These are phyloP conservation scores for Forbesichthys agassizii DNA, from an alignment of 2,113 vertebrate species.

Conservation along the genomic window DNA sequence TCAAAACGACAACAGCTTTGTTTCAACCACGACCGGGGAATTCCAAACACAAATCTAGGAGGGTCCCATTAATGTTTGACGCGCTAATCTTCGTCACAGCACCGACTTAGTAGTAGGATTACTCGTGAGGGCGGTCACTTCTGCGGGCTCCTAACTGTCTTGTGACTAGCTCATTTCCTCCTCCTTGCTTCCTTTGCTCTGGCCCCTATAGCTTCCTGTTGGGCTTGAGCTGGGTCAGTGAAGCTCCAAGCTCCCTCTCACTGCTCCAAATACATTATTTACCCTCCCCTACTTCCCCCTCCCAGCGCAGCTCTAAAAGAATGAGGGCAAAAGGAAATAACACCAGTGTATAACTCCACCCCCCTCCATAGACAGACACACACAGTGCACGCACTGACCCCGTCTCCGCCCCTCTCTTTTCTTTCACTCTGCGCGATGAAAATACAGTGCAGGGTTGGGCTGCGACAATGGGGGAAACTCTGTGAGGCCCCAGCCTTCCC, in stretches of 20 bases:
- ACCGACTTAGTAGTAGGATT: too few relatives aligned
- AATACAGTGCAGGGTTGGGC: constrained; percentile 66
- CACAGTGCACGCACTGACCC: constrained; percentile 46
- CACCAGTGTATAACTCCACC: constrained; percentile 66
- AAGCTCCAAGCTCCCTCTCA: constrained; percentile 29
- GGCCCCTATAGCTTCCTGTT: constrained; percentile 45
- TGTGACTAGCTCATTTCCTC: constrained; percentile 13
- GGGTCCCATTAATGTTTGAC: too few relatives aligned
- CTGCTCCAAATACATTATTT: constrained; percentile 73
- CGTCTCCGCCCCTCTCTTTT: constrained; percentile 68
- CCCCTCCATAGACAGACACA: constrained; percentile 20
- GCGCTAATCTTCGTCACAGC: too few relatives aligned
- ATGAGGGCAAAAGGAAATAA: constrained; percentile 75
- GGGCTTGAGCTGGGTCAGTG: constrained; percentile 39
- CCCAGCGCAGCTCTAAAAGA: constrained; percentile 59
- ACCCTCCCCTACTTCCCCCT: constrained; percentile 45
- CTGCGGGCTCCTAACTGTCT: background rate
- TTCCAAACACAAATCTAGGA: too few relatives aligned
- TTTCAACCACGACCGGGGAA: too few relatives aligned
- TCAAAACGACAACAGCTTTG: too few relatives aligned
- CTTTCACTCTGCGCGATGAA: constrained; percentile 71
- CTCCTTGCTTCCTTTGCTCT: background rate
- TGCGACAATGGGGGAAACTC: constrained; percentile 78
- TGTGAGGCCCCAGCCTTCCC: constrained; percentile 69
- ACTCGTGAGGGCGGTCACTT: too few relatives aligned